Percentiles rank a stretch among this genome's conserved stretches.
Conservation (phyloP, 2,888 invertebrate species). For the Volucella zonaria region DNA sequence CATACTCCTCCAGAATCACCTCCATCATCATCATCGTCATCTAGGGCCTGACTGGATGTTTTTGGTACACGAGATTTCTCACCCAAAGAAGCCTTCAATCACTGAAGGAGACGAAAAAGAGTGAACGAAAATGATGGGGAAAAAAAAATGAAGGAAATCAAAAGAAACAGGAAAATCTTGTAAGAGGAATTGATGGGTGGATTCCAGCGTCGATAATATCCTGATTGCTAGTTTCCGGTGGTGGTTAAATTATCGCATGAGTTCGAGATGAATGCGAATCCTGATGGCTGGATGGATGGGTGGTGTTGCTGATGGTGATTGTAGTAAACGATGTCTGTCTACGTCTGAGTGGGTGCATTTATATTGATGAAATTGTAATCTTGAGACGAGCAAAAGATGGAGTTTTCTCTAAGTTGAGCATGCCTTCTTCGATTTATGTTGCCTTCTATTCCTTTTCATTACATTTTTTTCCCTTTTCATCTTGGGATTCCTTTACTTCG, state of each 20-base stretch:
- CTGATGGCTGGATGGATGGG: constrained; percentile 7
- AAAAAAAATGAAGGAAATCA: not conserved
- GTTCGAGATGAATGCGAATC: constrained; percentile 11
- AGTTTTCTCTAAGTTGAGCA: too few species aligned
- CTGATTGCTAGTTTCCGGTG: constrained; percentile 69
- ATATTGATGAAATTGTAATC: constrained; percentile 66
- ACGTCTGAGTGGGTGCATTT: constrained; percentile 65
- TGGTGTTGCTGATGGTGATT: not conserved
- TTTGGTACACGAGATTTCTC: constrained; percentile 62
- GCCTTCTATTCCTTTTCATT: too few species aligned
- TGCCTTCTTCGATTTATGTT: constrained; percentile 21
- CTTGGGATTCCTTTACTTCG: not conserved
- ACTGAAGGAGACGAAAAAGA: constrained; percentile 38
- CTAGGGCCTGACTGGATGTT: not conserved
- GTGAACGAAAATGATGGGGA: not conserved
- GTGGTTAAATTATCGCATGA: constrained; percentile 67
- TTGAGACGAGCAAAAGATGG: constrained; percentile 30
- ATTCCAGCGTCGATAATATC: constrained; percentile 57
- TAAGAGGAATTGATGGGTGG: constrained; percentile 49
- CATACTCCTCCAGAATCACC: not conserved
- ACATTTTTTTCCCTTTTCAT: not conserved
- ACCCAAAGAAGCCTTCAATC: constrained; percentile 65
- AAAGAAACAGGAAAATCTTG: constrained; percentile 53
- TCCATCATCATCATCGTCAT: too few species aligned
- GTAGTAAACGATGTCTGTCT: constrained; percentile 62